A percentile compares a stretch with the other conserved stretches of the same genome.
Conservation (phyloP, 2,113 vertebrate genomes). For the Leucoraja erinaceus region DNA sequence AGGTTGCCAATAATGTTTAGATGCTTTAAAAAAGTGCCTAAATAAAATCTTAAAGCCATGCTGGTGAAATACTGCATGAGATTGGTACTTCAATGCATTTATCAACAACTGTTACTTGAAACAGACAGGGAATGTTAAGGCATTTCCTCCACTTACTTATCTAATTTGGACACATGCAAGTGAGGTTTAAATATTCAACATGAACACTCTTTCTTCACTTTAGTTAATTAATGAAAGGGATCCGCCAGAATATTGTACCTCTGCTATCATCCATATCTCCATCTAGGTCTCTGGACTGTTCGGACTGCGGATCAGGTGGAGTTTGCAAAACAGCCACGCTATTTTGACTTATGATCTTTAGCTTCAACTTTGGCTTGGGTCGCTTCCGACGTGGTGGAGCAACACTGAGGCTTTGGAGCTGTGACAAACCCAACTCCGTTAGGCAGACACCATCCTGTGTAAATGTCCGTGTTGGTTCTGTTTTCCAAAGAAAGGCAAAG, state of each 20-base stretch:
- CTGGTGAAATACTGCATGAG: not conserved
- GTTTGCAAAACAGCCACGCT: slow-evolving; percentile 93
- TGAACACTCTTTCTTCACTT: not conserved
- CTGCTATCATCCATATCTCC: slow-evolving; percentile 64
- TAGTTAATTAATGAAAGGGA: not conserved
- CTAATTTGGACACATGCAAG: not conserved
- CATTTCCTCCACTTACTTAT: not conserved
- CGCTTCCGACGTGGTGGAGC: slow-evolving; percentile 75
- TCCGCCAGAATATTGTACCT: slow-evolving; percentile 57
- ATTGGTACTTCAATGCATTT: not conserved
- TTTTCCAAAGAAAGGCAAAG: not conserved
- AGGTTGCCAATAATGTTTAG: too few species aligned
- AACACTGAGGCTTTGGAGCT: slow-evolving; percentile 84
- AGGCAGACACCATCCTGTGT: slow-evolving; percentile 94
- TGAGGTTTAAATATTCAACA: not conserved
- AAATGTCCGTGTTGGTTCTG: slow-evolving; percentile 85
- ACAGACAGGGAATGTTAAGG: not conserved
- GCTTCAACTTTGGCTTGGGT: slow-evolving; percentile 89
- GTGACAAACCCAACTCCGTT: slow-evolving; percentile 85
- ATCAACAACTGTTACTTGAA: not conserved
- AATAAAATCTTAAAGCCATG: not conserved
- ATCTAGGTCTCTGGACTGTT: slow-evolving; percentile 80
- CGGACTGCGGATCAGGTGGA: slow-evolving; percentile 71
- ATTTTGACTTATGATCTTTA: slow-evolving; percentile 97
- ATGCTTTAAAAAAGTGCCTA: too few species aligned